A percentile compares a stretch with the other conserved stretches of the same genome.
These are phyloP conservation scores for Sinocyclocheilus anshuiensis DNA, from an alignment of 2,113 vertebrate species.

Conservation along the genomic window DNA sequence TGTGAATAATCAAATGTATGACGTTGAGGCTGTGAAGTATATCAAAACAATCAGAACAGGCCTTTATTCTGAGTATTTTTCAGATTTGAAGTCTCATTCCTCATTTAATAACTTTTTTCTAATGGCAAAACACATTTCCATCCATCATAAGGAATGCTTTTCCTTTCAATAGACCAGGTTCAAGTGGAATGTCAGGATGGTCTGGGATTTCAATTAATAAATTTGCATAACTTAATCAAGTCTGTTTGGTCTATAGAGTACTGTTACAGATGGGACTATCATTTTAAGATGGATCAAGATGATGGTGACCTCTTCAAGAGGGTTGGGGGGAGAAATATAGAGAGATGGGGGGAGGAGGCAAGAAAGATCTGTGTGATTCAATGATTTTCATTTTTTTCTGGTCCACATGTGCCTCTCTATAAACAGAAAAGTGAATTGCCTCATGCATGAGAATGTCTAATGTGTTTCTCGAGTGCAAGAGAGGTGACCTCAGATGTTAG, in stretches of 20 bases:
- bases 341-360: neutral
- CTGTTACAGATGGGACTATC: conserved; percentile 44
- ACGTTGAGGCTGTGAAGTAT: conserved; percentile 14
- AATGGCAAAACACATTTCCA: conserved; percentile 17
- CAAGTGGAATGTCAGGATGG: conserved; percentile 46
- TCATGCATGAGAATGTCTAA: conserved; percentile 56
- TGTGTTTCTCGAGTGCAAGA: conserved; percentile 45
- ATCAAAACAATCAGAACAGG: neutral
- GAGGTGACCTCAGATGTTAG: conserved; percentile 25
- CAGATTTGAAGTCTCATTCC: conserved; percentile 9
- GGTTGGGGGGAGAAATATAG: neutral
- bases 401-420: conserved; percentile 44
- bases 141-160: conserved; percentile 29
- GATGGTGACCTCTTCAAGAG: conserved; percentile 46
- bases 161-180: conserved; percentile 36
- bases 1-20: neutral
- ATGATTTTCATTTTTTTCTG: conserved; percentile 38
- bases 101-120: conserved; percentile 14
- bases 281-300: conserved; percentile 47
- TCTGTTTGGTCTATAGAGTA: conserved; percentile 54
- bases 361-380: conserved; percentile 37
- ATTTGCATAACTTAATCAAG: conserved; percentile 63
- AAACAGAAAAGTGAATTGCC: conserved; percentile 52
- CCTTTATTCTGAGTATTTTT: conserved; percentile 31
- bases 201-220: conserved; percentile 53